Evolutionary conservation across 1,140 invertebrate genomes (phyloP).

Genomic region (Megalonaias nervosa): DNA sequence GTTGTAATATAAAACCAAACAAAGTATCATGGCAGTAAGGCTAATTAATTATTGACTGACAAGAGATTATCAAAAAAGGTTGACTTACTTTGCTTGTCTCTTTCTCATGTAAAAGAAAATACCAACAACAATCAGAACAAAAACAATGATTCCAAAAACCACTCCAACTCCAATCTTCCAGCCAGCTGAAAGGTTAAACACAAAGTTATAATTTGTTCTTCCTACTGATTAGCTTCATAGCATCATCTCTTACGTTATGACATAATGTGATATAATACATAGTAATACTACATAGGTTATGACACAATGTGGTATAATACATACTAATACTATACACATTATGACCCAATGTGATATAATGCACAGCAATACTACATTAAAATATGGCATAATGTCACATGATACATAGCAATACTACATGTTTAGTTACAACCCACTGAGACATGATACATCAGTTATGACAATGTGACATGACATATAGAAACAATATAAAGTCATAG

Average conservation of each 20-base stretch:
- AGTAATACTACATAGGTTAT: neutral
- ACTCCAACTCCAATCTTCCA: slow-evolving; percentile 37
- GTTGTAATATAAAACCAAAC: neutral
- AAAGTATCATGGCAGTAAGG: neutral
- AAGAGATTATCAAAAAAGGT: neutral
- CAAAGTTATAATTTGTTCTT: neutral
- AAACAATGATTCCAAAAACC: slow-evolving; percentile 24
- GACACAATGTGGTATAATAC: no score
- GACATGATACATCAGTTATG: neutral
- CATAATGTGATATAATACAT: neutral
- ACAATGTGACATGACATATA: neutral
- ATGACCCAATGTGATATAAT: neutral
- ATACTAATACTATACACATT: neutral
- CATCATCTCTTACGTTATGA: neutral
- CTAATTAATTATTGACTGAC: neutral
- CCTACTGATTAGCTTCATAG: neutral
- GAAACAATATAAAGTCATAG: neutral
- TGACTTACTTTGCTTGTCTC: slow-evolving; percentile 36
- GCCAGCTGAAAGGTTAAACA: slow-evolving; percentile 31
- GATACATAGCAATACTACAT: no score
- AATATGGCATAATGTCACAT: no score
- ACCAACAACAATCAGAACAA: slow-evolving; percentile 30
- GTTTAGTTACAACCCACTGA: neutral
- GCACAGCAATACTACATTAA: neutral
- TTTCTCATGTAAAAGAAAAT: slow-evolving; percentile 39